phyloP scores from a whole-genome alignment of 2,113 vertebrate genomes.

The Zosterops japonicus region DNA sequence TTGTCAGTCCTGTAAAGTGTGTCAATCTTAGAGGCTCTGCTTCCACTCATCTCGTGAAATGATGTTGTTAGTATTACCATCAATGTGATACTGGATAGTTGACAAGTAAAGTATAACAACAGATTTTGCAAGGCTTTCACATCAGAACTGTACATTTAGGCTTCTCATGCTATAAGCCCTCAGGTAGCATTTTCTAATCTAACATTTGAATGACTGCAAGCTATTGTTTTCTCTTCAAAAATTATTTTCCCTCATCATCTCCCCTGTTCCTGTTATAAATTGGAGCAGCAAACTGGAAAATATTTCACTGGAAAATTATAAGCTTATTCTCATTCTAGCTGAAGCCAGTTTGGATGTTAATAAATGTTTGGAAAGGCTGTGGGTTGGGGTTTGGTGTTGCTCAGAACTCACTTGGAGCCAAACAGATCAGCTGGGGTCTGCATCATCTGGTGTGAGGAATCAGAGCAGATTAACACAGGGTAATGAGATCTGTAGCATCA shows the following conservation, averaged over 20 bases:
- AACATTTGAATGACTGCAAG: constrained; percentile 32
- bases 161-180: not conserved
- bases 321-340: not conserved
- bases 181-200: constrained; percentile 16
- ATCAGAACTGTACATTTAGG: constrained; percentile 8
- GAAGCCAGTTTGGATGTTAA: constrained; percentile 35
- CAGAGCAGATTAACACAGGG: not conserved
- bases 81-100: not conserved
- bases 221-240: constrained; percentile 39
- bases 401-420: constrained; percentile 1
- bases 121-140: constrained; percentile 10
- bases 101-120: constrained; percentile 41
- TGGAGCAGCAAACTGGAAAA: not conserved
- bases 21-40: constrained; percentile 16
- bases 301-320: constrained; percentile 5
- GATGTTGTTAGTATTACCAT: constrained; percentile 23
- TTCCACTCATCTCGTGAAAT: not conserved
- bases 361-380: constrained; percentile 4
- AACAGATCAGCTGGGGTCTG: constrained; percentile 6
- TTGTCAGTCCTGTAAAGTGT: constrained; percentile 26
- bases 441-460: constrained; percentile 15
- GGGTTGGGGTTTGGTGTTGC: not conserved
- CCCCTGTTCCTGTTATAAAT: not conserved
- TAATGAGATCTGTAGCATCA: constrained; percentile 15
- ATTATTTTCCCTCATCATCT: not conserved